Evolutionary conservation across 2,797 vertebrate species (phyloP).

Genomic region (Scolopax bukidnonensis): DNA sequence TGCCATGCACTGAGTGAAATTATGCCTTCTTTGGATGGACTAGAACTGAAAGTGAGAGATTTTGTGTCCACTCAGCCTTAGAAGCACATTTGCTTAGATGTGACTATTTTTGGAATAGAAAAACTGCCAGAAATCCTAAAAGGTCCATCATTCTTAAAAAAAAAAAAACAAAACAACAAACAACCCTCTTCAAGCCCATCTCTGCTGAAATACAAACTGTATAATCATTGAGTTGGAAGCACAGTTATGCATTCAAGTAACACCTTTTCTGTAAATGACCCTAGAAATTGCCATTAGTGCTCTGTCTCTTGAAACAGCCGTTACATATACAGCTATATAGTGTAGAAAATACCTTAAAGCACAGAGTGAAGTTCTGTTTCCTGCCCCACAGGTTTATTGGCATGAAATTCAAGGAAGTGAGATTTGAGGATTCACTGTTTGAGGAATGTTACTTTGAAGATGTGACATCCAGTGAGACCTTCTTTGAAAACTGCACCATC

Average conservation of each 20-base stretch:
- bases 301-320: background rate
- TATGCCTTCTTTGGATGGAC: background rate
- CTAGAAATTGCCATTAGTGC: background rate
- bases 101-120: background rate
- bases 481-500: constrained; percentile 96
- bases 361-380: background rate
- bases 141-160: background rate
- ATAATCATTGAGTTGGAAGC: background rate
- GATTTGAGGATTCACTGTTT: constrained; percentile 91
- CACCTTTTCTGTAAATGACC: background rate
- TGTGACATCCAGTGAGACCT: constrained; percentile 90
- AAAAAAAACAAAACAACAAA: background rate
- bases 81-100: background rate
- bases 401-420: constrained; percentile 94
- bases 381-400: constrained; percentile 85
- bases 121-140: background rate
- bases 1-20: background rate
- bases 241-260: background rate
- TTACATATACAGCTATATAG: background rate
- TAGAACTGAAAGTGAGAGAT: background rate
- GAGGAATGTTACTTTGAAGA: constrained; percentile 96
- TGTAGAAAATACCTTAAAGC: background rate
- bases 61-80: background rate
- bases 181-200: background rate
- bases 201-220: background rate